phyloP scores from a whole-genome alignment of 2,113 vertebrate genomes.

The Rattus rattus region DNA sequence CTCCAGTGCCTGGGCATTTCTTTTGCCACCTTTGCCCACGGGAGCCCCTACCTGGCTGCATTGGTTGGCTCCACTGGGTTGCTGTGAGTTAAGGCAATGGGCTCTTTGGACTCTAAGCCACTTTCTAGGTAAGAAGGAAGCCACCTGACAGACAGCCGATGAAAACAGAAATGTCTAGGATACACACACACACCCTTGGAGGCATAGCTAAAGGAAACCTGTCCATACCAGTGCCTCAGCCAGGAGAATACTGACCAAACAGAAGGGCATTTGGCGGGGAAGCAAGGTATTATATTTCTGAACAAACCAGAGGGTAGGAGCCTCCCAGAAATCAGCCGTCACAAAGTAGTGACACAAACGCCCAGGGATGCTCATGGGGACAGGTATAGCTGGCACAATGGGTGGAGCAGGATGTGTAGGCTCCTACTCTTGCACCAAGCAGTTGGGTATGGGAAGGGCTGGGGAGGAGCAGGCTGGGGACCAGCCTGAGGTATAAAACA shows the following conservation, averaged over 20 bases:
- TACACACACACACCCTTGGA: not conserved
- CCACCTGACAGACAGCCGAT: not conserved
- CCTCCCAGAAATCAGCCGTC: not conserved
- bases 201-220: not conserved
- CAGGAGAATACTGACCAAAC: not conserved
- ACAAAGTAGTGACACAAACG: conserved; percentile 41
- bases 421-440: not conserved
- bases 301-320: not conserved
- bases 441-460: not conserved
- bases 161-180: not conserved
- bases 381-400: not conserved
- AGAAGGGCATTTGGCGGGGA: not conserved
- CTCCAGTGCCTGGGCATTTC: not conserved
- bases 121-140: conserved; percentile 2
- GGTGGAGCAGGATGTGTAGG: not conserved
- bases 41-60: not conserved
- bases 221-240: not conserved
- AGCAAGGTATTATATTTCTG: not conserved
- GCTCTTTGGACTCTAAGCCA: not conserved
- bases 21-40: not conserved
- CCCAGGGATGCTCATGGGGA: not conserved
- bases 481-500: not conserved
- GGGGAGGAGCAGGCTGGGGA: not conserved
- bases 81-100: not conserved
- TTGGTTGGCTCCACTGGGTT: not conserved